Base-by-base conservation (phyloP, 1,140 invertebrate species). In the Drosophila insularis region DNA sequence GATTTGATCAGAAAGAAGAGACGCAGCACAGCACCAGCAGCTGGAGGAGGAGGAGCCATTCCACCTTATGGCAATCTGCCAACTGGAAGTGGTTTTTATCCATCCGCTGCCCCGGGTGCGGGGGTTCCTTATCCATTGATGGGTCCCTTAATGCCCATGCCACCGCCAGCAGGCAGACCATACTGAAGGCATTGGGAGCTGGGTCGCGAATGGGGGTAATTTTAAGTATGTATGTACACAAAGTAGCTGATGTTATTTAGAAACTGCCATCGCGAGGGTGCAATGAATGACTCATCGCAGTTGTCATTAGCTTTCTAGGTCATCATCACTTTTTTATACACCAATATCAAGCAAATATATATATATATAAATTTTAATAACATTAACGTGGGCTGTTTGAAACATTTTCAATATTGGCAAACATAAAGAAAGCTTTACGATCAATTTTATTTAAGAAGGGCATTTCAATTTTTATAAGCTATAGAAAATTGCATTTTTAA, bases 1-100 rank as follows among this genome's bases (percentile, higher is more conserved):
- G 97, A 98, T 90, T 87, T 97, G 1, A 93, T 97, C 37, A 94
- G 94, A 68, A 91, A 92, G 91, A 78, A 91, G 11, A 35, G 68
- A 69, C 92, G 73, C 85, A 81, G 53, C 60, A 86, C 60, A 74
- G 74, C 43, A 7, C 66, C 14, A 39, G 59, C 21, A n/a, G 10
- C n/a, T 58, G 40, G 14, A 13, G 72, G 32, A 13, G 64, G 50
- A 7, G 39, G 46, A 8, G 60, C 43, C 6, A 39, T 67, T 2
- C 77, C 81, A 11, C 66, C 81, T 11, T 91, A 90, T 60, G 69
- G 68, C 23, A 89, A 89, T 37, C 37, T 77, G 14, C 56, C 84
- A 10, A 39, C 71, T 0, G 73, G 81, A 32, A 67, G 75, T 63
- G 74, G 76, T 17, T 91, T 91, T 14, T 91, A 90, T 76, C 85